Base-by-base conservation (phyloP, 2,113 vertebrate genomes). In the Daboia siamensis region DNA sequence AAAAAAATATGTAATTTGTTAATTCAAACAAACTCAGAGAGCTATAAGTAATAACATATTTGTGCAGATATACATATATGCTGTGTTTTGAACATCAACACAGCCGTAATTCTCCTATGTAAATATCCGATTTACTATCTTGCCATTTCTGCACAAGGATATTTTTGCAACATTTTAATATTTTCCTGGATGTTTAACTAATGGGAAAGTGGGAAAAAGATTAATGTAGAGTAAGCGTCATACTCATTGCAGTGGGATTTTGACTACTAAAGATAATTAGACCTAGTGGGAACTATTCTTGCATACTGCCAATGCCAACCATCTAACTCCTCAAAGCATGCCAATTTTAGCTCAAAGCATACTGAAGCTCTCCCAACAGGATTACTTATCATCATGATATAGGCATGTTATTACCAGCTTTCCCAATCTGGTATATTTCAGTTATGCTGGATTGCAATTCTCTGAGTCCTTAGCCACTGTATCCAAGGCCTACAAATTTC, bases 251-350 rank as follows among this genome's bases (percentile, higher is more conserved):
- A 92, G 91, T 56, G 39, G 86, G 93, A 94, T 56, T 87, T 94
- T 93, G 90, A 93, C 93, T 96, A 90, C 94, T 92, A 94, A 96
- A 97, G 96, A 95, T 97, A 97, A 96, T 96, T 96, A 96, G 90
- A 97, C 93, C 96, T 96, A 94, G 94, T 96, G 96, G 96, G 96
- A 96, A 96, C 94, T 93, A 85, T 86, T 95, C 94, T 94, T 94
- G 74, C 90, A 89, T 91, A 93, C 95, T 96, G 92, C 95, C 94
- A 96, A 84, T 54, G 92, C 93, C 94, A 94, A 88, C 91, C 93
- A 95, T 93, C 94, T 94, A 95, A 95, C 91, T 64, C 74, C 94
- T 96, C 95, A 96, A 97, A 96, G 95, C 91, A 93, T 93, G 94
- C 94, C 94, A 94, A 93, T 94, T 96, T 96, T 95, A 96, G 91